Percentiles rank a stretch among this genome's conserved stretches.
Conservation (phyloP, 2,797 vertebrate species). For the Moxostoma hubbsi region DNA sequence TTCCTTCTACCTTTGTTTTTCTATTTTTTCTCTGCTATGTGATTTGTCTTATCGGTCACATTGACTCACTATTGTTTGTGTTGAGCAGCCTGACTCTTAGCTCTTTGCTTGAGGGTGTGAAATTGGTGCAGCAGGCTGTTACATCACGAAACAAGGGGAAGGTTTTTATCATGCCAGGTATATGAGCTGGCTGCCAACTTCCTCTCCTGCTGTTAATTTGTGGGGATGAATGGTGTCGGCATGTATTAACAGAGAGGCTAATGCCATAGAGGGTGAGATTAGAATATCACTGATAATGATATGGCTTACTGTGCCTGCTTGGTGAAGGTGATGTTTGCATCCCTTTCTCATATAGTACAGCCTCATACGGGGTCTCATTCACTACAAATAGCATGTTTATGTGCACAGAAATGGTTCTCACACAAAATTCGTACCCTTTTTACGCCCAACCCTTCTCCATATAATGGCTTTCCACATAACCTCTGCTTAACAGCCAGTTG, state of each 20-base stretch:
- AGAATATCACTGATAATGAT: conserved; percentile 77
- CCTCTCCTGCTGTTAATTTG: conserved; percentile 64
- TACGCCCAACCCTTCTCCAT: no score
- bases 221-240: conserved; percentile 67
- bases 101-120: conserved; percentile 73
- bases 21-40: conserved; percentile 62
- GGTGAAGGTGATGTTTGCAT: conserved; percentile 65
- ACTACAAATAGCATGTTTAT: no score
- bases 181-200: conserved; percentile 67
- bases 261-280: conserved; percentile 78
- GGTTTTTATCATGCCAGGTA: conserved; percentile 74
- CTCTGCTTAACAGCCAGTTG: no score
- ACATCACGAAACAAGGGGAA: conserved; percentile 62
- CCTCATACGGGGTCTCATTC: not conserved
- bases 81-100: conserved; percentile 71
- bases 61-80: conserved; percentile 79
- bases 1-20: conserved; percentile 60
- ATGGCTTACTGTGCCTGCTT: conserved; percentile 70
- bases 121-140: conserved; percentile 64
- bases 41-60: conserved; percentile 81
- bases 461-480: no score
- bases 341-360: conserved; percentile 15
- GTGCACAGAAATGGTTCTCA: no score
- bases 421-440: no score
- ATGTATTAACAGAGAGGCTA: conserved; percentile 67